Evolutionary conservation across 2,888 invertebrate genomes (phyloP).

Genomic region (Synergus umbraculus): DNA sequence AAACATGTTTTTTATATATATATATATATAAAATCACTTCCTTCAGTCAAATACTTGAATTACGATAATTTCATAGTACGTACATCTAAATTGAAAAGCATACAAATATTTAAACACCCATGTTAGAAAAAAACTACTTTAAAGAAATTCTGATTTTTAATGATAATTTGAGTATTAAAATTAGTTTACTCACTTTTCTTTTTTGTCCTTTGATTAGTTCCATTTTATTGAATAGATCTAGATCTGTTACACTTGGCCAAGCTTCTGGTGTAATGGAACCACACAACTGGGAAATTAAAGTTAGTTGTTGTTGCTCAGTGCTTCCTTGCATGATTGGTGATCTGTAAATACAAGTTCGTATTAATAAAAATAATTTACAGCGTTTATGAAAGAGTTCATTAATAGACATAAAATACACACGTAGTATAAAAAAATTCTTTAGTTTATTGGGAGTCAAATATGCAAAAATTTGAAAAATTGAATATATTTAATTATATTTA

Average conservation of each 20-base stretch:
- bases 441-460: too few species aligned
- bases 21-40: not conserved
- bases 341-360: conserved; percentile 66
- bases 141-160: not conserved
- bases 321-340: conserved; percentile 97
- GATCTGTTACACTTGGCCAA: conserved; percentile 95
- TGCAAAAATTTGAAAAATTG: not conserved
- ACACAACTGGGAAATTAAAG: conserved; percentile 95
- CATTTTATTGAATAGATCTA: conserved; percentile 93
- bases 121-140: not conserved
- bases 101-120: not conserved
- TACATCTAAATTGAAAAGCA: not conserved
- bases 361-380: not conserved
- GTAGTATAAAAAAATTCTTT: too few species aligned
- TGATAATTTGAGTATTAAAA: conserved; percentile 22
- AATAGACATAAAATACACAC: too few species aligned
- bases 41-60: not conserved
- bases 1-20: too few species aligned
- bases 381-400: too few species aligned
- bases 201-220: conserved; percentile 93
- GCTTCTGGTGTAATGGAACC: conserved; percentile 96
- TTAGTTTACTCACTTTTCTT: conserved; percentile 84
- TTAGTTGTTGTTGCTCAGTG: conserved; percentile 97
- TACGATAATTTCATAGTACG: not conserved
- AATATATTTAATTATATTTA: not conserved